Base-by-base conservation (phyloP, 2,888 invertebrate genomes). In the Tetropium fuscum region DNA sequence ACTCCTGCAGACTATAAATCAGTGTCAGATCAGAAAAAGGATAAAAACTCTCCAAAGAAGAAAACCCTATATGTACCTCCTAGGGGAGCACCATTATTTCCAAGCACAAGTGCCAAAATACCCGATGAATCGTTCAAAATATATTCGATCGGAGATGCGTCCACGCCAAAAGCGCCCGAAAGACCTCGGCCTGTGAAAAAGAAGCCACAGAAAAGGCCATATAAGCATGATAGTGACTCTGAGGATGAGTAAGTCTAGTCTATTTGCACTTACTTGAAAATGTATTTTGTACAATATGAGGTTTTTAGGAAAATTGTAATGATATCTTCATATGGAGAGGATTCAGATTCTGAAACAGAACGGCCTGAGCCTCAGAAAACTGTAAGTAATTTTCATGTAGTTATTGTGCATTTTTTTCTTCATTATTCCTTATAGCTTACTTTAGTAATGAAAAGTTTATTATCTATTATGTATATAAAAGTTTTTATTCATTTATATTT, bases 321-420 rank as follows among this genome's bases (percentile, higher is more conserved):
- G 75, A 86, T 87, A 64, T 84, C 86, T 3, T 86, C 85, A 0
- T 87, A 84, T 71, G 84, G 84, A n/a, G 83, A 82, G 34, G 84
- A 84, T 58, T 79, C 81, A 7, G 82, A 82, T 53, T 78, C 79
- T 19, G 80, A 81, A 62, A 74, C 73, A 32, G 84, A 84, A 20
- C 81, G 81, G 30, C 75, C 79, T 1, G 78, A 79, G 7, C 70
- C 54, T 18, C 57, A 64, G 16, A 61, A 69, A 63, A 43, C 18
- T 51, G 72, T 71, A 60, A 64, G 69, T 64, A 8, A 25, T 48
- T 43, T 6, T 34, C 5, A 34, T 11, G 40, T 45, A 20, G 30
- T 6, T 32, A 53, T 22, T 25, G 19, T 7, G 16, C 15, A 20
- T 49, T 27, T 4, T 27, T 10, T 27, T 25, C 2, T 27, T n/a